Percentiles rank a stretch among this genome's conserved stretches.
phyloP scores from a whole-genome alignment of 2,888 invertebrate genomes.

The Kuschelorhynchus macadamiae region DNA sequence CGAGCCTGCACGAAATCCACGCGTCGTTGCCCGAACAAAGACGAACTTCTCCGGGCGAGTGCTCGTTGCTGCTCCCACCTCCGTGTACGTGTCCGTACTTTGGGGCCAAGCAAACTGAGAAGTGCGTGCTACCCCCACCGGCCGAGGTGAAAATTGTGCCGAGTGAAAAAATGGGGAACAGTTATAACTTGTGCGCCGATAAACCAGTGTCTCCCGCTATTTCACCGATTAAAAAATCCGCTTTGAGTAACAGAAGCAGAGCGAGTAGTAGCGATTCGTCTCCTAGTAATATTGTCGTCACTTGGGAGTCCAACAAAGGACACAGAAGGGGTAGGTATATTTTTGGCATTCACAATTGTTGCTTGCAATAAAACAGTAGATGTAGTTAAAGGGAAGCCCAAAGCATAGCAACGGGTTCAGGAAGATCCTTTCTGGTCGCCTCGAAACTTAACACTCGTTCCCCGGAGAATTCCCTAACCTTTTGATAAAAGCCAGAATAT shows the following conservation, averaged over 20 bases:
- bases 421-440: too few species aligned
- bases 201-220: slow-evolving; percentile 45
- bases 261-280: slow-evolving; percentile 59
- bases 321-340: slow-evolving; percentile 67
- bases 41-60: slow-evolving; percentile 52
- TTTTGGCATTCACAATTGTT: not conserved
- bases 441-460: too few species aligned
- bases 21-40: slow-evolving; percentile 2
- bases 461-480: too few species aligned
- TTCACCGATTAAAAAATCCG: slow-evolving; percentile 59
- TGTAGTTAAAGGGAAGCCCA: too few species aligned
- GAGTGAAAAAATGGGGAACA: slow-evolving; percentile 27
- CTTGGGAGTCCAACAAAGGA: slow-evolving; percentile 78
- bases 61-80: slow-evolving; percentile 75
- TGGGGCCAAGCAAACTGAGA: slow-evolving; percentile 75
- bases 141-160: slow-evolving; percentile 67
- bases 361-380: too few species aligned
- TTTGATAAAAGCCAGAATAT: too few species aligned
- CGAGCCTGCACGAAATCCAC: slow-evolving; percentile 38
- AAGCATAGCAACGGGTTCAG: too few species aligned
- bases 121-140: slow-evolving; percentile 63
- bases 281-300: slow-evolving; percentile 72
- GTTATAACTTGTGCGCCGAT: slow-evolving; percentile 19
- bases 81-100: slow-evolving; percentile 88
- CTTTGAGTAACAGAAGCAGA: slow-evolving; percentile 56